These are phyloP conservation scores for Unio pictorum DNA, from an alignment of 2,888 invertebrate genomes.

Conservation along the genomic window DNA sequence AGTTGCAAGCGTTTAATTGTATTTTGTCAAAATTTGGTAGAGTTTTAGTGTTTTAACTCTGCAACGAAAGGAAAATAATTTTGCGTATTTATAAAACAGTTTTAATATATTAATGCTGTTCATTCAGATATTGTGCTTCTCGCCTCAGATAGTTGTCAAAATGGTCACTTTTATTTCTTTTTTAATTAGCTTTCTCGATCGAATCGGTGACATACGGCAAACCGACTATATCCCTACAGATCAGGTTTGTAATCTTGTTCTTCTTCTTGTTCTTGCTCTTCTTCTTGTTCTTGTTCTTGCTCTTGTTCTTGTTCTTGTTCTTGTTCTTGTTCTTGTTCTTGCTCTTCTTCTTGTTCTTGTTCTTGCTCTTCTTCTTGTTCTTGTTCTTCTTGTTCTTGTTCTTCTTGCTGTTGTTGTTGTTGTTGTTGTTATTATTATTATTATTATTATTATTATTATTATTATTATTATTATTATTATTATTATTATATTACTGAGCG, in stretches of 20 bases:
- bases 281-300: background rate
- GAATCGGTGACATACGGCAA: slow-evolving; percentile 79
- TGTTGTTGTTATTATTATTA: too few species aligned
- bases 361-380: too few species aligned
- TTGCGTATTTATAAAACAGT: background rate
- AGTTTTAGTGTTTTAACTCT: too few species aligned
- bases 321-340: background rate
- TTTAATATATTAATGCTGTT: background rate
- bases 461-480: background rate
- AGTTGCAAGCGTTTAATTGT: too few species aligned
- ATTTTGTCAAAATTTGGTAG: too few species aligned
- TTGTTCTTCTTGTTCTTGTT: background rate
- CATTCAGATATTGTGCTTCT: background rate
- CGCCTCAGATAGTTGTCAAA: background rate
- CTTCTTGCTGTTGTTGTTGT: background rate
- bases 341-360: too few species aligned
- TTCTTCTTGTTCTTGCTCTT: background rate
- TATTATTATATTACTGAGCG: too few species aligned
- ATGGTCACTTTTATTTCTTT: slow-evolving; percentile 4
- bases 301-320: background rate
- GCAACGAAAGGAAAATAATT: too few species aligned
- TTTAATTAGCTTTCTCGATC: slow-evolving; percentile 81
- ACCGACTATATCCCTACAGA: slow-evolving; percentile 81
- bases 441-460: background rate
- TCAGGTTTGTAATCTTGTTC: slow-evolving; percentile 60